phyloP scores from a whole-genome alignment of 1,140 invertebrate species.

The Maniola jurtina region DNA sequence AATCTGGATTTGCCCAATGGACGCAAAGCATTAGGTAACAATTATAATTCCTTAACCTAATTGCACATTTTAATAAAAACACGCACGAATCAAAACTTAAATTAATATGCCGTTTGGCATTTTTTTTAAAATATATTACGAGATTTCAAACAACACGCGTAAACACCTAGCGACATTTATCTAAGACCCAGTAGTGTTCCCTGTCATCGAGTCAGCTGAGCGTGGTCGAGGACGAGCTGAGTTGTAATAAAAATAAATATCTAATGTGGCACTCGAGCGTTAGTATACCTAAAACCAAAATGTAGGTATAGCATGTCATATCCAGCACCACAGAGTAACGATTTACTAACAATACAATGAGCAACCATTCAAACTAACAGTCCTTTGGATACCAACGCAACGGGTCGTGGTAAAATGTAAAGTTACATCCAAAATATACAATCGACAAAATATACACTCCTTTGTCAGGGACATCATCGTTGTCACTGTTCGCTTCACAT shows the following conservation, averaged over 20 bases:
- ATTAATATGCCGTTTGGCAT: conserved; percentile 55
- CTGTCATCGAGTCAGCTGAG: conserved; percentile 43
- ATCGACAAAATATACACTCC: conserved; percentile 55
- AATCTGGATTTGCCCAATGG: conserved; percentile 26
- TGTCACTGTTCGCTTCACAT: conserved; percentile 35
- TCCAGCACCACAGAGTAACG: conserved; percentile 68
- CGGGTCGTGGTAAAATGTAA: conserved; percentile 41
- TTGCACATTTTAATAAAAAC: conserved; percentile 73
- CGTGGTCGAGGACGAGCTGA: conserved; percentile 39
- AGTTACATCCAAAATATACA: conserved; percentile 77
- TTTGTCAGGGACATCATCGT: conserved; percentile 49
- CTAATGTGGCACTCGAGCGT: conserved; percentile 67
- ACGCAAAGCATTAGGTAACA: conserved; percentile 63
- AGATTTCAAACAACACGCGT: conserved; percentile 75
- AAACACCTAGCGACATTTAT: conserved; percentile 60
- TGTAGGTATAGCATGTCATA: conserved; percentile 50
- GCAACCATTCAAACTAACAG: conserved; percentile 70
- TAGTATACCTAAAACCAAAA: conserved; percentile 44
- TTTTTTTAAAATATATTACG: conserved; percentile 66
- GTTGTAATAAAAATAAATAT: conserved; percentile 63
- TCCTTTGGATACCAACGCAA: conserved; percentile 50
- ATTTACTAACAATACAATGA: conserved; percentile 70
- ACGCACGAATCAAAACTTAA: conserved; percentile 68
- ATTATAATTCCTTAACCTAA: conserved; percentile 66
- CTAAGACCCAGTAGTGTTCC: conserved; percentile 56